Evolutionary conservation across 2,797 vertebrate species (phyloP), one percentile per base, ranked within the genome.

Genomic region (Halcyon chelicuti): DNA sequence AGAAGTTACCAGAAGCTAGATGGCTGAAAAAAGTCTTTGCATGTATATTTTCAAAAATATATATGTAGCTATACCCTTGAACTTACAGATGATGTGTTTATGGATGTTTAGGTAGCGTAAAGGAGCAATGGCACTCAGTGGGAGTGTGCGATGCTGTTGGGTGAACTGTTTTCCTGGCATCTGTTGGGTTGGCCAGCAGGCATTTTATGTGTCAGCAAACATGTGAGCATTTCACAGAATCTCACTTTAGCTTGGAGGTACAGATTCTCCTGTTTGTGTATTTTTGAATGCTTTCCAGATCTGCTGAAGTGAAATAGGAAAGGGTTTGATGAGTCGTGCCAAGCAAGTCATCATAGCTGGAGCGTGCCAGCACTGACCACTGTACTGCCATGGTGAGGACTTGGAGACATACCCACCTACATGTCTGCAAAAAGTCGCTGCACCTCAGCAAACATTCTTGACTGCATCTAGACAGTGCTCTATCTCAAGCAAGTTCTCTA

Each of bases 401-500:
- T 73, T 3, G 6, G 40, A 71, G 46, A 11, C 44, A 14, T 40
- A n/a, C 22, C 5, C 5, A 3, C 76, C 51, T 84, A 37, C 44
- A 2, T 12, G 28, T 44, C 74, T 52, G 7, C 44, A 67, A 78
- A 92, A 72, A 65, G 54, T 49, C 29, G 28, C 60, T 62, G 46
- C 47, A 63, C 66, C 21, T 75, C 49, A 88, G 73, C 57, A 35
- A 7, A 15, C 8, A 8, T 73, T 77, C 42, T 52, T 96, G 73
- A 23, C 92, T 85, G 68, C 76, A 20, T 89, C 88, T 77, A 58
- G 95, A 67, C 82, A 83, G 73, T 81, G 40, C 73, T 82, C 76
- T 96, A 42, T 86, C 94, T 97, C 51, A 74, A 80, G 70, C 91
- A 79, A 86, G 81, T 93, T 75, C 61, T 37, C 78, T 90, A 54